A percentile compares a stretch with the other conserved stretches of the same genome.
Conservation (phyloP, 2,113 vertebrate genomes). For the Bucco capensis region DNA sequence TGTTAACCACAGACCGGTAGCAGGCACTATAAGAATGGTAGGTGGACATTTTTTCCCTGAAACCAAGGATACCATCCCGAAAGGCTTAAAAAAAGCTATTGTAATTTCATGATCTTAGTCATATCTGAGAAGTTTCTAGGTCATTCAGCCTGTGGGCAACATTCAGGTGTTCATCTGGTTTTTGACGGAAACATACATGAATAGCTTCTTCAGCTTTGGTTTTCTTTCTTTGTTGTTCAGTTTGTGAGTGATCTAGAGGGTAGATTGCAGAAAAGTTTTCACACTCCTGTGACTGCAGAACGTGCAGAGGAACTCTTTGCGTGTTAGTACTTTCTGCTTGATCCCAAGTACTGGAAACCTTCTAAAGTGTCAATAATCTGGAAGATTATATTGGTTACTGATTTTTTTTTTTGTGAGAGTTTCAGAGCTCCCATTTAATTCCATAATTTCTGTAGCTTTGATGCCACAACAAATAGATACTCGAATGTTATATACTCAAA, state of each 20-base stretch:
- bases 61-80: too few relatives aligned
- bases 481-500: background rate
- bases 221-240: background rate
- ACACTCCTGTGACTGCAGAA: background rate
- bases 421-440: background rate
- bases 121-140: background rate
- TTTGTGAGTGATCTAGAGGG: background rate
- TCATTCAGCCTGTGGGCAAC: background rate
- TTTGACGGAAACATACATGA: background rate
- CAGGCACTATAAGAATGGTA: background rate
- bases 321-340: fast-evolving
- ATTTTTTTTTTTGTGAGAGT: background rate
- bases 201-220: background rate
- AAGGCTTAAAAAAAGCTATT: background rate
- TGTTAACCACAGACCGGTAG: background rate
- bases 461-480: background rate
- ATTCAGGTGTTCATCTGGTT: background rate
- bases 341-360: background rate
- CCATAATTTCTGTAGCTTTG: background rate
- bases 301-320: background rate
- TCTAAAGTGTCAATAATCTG: background rate
- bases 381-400: background rate
- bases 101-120: background rate
- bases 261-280: background rate
- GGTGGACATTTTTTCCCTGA: background rate